Evolutionary conservation across 2,113 vertebrate species (phyloP).

Genomic region (Nesospiza acunhae): DNA sequence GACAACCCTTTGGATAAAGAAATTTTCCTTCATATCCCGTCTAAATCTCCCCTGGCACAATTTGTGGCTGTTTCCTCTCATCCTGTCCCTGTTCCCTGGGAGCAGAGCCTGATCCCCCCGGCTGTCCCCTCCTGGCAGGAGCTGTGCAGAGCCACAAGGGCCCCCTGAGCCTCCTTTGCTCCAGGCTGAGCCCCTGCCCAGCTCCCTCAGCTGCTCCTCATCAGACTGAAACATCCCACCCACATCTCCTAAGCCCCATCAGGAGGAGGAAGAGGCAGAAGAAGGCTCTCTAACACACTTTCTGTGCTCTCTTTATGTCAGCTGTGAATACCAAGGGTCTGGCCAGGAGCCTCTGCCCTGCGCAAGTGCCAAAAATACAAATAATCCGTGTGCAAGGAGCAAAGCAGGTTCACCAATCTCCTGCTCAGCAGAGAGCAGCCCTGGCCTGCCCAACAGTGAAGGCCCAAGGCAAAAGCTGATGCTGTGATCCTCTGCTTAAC

Average conservation of each 20-base stretch:
- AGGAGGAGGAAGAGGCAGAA: background rate
- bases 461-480: slow-evolving; percentile 46
- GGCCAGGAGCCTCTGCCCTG: background rate
- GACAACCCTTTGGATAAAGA: background rate
- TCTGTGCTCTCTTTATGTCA: background rate
- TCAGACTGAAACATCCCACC: background rate
- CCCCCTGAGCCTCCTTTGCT: background rate
- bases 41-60: background rate
- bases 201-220: background rate
- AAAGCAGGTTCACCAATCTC: background rate
- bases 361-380: background rate
- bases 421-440: background rate
- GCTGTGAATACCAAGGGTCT: background rate
- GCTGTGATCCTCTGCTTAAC: slow-evolving; percentile 51
- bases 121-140: background rate
- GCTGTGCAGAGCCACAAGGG: background rate
- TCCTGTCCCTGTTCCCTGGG: no score
- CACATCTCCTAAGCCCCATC: background rate
- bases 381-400: background rate
- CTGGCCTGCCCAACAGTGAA: background rate
- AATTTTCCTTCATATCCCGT: background rate
- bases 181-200: background rate
- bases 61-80: fast-evolving
- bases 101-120: fast-evolving
- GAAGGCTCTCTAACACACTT: background rate